Conservation (phyloP, 1,140 invertebrate species). For the Zaprionus kolodkinae region DNA sequence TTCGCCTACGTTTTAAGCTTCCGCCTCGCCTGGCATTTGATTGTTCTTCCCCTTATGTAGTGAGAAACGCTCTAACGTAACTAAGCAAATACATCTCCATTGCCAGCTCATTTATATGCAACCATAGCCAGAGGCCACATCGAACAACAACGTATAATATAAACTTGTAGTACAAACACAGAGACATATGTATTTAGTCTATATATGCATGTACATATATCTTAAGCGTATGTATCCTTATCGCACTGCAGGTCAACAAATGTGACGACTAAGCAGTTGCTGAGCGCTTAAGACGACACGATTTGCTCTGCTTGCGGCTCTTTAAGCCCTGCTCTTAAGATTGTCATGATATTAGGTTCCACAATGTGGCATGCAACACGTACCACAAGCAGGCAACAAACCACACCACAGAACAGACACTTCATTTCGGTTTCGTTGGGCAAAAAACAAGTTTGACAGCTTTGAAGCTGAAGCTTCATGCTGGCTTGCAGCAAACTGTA, state of each 20-base stretch:
- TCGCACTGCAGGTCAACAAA: conserved; percentile 55
- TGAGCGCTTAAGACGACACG: conserved; percentile 17
- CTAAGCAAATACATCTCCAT: conserved; percentile 35
- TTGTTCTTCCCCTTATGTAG: conserved; percentile 68
- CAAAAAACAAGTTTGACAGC: conserved; percentile 74
- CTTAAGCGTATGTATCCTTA: conserved; percentile 39
- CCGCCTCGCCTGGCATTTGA: conserved; percentile 60
- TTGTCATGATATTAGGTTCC: conserved; percentile 49
- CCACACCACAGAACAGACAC: conserved; percentile 18
- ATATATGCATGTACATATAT: too few species aligned
- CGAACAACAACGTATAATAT: conserved; percentile 18
- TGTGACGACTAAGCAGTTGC: conserved; percentile 37
- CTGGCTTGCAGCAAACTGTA: conserved; percentile 35
- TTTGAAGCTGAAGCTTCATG: conserved; percentile 42
- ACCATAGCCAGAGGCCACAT: conserved; percentile 53
- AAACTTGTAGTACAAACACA: conserved; percentile 31
- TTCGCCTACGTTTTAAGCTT: conserved; percentile 49
- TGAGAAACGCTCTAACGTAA: conserved; percentile 8
- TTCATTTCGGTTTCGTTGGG: conserved; percentile 74
- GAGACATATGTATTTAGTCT: conserved; percentile 52
- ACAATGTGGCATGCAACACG: conserved; percentile 70
- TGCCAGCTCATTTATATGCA: conserved; percentile 71
- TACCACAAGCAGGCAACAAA: conserved; percentile 39
- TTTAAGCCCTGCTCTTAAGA: conserved; percentile 50
- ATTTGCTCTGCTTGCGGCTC: conserved; percentile 32